Evolutionary conservation across 2,888 invertebrate genomes (phyloP).

Genomic region (Glaucopsyche alexis): DNA sequence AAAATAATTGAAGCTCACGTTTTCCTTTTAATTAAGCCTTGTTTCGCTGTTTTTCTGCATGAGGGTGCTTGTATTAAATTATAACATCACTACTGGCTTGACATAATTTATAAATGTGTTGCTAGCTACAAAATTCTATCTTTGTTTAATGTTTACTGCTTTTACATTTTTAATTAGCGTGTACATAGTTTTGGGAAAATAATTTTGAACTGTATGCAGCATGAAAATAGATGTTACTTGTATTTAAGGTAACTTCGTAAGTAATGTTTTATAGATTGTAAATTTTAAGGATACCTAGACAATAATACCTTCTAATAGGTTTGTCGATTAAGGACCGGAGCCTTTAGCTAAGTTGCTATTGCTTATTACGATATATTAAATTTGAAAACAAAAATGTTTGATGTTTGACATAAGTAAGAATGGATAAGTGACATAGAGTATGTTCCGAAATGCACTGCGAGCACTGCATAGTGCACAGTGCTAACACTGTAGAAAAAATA

Average conservation of each 20-base stretch:
- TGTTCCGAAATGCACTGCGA: too few relatives aligned
- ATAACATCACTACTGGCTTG: constrained; percentile 28
- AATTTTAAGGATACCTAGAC: background rate
- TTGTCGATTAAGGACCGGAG: too few relatives aligned
- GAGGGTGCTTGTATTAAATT: constrained; percentile 31
- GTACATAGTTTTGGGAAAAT: constrained; percentile 7
- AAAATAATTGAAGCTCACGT: constrained; percentile 27
- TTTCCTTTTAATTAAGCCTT: constrained; percentile 32
- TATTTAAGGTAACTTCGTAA: background rate
- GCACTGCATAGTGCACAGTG: too few relatives aligned
- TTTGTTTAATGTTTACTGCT: constrained; percentile 15
- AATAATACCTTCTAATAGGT: background rate
- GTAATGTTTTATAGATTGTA: background rate
- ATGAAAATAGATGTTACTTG: background rate
- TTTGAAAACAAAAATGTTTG: too few relatives aligned
- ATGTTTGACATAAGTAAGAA: too few relatives aligned
- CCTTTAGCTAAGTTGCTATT: too few relatives aligned
- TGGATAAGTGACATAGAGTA: too few relatives aligned
- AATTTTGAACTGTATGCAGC: background rate
- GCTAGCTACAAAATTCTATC: constrained; percentile 30
- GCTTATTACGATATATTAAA: too few relatives aligned
- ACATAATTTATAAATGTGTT: constrained; percentile 27
- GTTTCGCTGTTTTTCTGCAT: constrained; percentile 31
- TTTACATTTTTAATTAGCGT: constrained; percentile 23
- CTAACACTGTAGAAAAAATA: too few relatives aligned